Conservation (phyloP, 23 tunicate genomes). For the Diplosoma virens region DNA sequence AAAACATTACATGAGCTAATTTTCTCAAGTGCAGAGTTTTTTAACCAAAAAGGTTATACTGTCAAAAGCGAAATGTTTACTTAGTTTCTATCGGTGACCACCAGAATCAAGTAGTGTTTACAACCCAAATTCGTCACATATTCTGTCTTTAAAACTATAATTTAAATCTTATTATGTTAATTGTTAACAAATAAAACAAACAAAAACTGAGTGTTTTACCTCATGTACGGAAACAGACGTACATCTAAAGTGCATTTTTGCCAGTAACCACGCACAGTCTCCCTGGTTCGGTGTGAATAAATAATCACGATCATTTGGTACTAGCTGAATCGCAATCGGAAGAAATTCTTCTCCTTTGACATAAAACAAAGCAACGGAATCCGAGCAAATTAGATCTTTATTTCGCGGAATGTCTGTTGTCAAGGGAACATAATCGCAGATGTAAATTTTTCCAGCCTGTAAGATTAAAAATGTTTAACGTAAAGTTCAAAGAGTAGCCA, state of each 20-base stretch:
- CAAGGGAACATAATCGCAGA: slow-evolving; percentile 39
- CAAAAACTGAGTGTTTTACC: background rate
- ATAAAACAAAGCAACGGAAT: slow-evolving; percentile 28
- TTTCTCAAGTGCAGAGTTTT: too few species aligned
- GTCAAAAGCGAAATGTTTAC: too few species aligned
- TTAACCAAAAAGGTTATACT: too few species aligned
- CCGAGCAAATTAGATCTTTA: slow-evolving; percentile 21
- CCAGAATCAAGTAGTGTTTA: too few species aligned
- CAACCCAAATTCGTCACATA: too few species aligned
- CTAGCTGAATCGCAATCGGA: slow-evolving; percentile 44
- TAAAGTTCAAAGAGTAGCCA: too few species aligned
- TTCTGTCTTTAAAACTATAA: too few species aligned
- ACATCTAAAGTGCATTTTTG: slow-evolving; percentile 39
- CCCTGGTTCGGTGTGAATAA: slow-evolving; percentile 27
- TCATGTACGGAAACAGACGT: slow-evolving; percentile 11
- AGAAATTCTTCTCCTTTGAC: too few species aligned
- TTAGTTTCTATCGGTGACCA: too few species aligned
- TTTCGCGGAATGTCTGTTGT: slow-evolving; percentile 21
- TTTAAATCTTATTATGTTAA: background rate
- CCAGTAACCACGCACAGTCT: slow-evolving; percentile 36
- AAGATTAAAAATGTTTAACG: too few species aligned
- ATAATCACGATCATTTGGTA: slow-evolving; percentile 23
- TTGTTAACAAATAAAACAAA: background rate
- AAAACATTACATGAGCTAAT: too few species aligned
- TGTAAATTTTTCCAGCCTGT: slow-evolving; percentile 59